Conservation (phyloP, 2,797 vertebrate species). For the Esox lucius region DNA sequence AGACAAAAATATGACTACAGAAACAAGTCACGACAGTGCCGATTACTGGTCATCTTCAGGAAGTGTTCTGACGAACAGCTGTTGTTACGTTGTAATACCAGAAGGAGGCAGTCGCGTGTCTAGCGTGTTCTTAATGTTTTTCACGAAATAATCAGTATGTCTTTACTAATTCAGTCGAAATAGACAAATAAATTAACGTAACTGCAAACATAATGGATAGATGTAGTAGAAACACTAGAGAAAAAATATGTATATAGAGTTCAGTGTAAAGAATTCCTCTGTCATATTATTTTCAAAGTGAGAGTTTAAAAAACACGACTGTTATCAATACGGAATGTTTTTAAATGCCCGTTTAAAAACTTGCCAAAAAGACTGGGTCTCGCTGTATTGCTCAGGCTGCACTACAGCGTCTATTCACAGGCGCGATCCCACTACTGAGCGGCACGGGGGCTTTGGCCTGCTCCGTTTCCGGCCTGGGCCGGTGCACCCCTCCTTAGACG, state of each 20-base stretch:
- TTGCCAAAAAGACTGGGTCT: conserved; percentile 52
- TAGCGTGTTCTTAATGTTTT: not conserved
- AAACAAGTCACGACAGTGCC: not conserved
- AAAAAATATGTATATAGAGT: too few relatives aligned
- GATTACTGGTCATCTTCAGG: not conserved
- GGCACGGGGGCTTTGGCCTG: conserved; percentile 69
- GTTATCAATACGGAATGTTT: not conserved
- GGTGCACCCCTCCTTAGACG: conserved; percentile 66
- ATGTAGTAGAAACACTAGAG: too few relatives aligned
- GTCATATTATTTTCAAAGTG: too few relatives aligned
- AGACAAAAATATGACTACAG: not conserved
- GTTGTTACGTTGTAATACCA: not conserved
- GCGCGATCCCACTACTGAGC: conserved; percentile 69
- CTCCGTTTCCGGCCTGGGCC: conserved; percentile 71
- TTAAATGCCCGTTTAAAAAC: not conserved
- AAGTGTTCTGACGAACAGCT: not conserved
- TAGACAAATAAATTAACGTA: too few relatives aligned
- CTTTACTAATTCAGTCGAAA: too few relatives aligned
- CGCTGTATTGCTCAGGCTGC: conserved; percentile 61
- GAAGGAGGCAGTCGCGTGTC: conserved; percentile 16
- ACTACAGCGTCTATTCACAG: conserved; percentile 64
- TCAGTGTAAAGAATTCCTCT: too few relatives aligned
- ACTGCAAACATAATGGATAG: too few relatives aligned
- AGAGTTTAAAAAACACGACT: too few relatives aligned
- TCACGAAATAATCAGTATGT: not conserved